Evolutionary conservation across 2,888 invertebrate genomes (phyloP).

Genomic region (Prosapia bicincta): DNA sequence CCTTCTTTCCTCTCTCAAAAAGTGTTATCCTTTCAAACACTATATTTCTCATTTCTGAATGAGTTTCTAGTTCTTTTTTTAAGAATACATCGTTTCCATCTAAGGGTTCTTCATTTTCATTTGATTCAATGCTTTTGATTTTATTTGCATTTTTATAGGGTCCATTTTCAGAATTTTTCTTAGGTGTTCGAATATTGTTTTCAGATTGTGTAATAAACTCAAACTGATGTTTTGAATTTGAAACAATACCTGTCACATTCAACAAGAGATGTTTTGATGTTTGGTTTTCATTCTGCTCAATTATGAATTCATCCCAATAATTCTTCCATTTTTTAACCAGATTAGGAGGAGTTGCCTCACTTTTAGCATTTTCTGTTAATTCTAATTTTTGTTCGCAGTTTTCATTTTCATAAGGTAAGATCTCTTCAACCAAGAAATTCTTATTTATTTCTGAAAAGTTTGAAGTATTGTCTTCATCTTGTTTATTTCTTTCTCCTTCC

Average conservation of each 20-base stretch:
- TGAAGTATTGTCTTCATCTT: too few relatives aligned
- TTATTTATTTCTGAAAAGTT: neutral
- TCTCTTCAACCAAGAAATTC: neutral
- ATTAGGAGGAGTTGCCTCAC: constrained; percentile 2
- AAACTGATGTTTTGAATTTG: neutral
- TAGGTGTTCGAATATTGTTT: neutral
- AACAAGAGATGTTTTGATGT: neutral
- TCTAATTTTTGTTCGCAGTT: too few relatives aligned
- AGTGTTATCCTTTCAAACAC: constrained; percentile 2
- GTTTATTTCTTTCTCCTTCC: too few relatives aligned
- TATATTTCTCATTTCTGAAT: neutral
- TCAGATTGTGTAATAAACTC: neutral
- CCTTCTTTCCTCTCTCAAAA: constrained; percentile 4
- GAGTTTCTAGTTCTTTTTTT: neutral
- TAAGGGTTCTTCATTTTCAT: neutral
- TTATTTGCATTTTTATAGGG: neutral
- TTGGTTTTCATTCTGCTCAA: constrained; percentile 18
- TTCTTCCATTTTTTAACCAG: constrained; percentile 32
- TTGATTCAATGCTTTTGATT: neutral
- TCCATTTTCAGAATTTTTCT: neutral
- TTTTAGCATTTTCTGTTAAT: too few relatives aligned
- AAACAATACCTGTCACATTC: neutral
- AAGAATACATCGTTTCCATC: neutral
- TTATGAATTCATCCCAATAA: constrained; percentile 30
- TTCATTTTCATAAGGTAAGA: too few relatives aligned